Evolutionary conservation across 2,888 invertebrate genomes (phyloP).

Genomic region (Adelognathus sp.): DNA sequence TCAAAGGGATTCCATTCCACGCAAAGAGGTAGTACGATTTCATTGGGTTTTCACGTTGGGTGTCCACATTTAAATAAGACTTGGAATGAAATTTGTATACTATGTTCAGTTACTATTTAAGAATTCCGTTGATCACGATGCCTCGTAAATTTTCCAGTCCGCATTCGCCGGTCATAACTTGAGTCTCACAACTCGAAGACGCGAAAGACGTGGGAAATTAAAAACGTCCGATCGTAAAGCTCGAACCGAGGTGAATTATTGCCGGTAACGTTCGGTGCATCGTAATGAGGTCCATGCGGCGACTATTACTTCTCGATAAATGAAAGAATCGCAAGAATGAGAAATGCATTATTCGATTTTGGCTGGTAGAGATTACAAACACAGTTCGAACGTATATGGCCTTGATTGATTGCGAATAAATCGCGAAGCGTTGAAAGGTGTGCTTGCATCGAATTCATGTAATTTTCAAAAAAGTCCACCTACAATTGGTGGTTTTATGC

Average conservation of each 20-base stretch:
- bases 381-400: background rate
- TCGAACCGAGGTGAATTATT: slow-evolving; percentile 76
- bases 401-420: background rate
- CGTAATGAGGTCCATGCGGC: slow-evolving; percentile 70
- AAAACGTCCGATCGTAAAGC: slow-evolving; percentile 80
- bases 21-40: too few relatives aligned
- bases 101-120: slow-evolving; percentile 5
- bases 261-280: slow-evolving; percentile 74
- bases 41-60: too few relatives aligned
- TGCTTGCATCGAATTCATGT: too few relatives aligned
- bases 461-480: slow-evolving; percentile 6
- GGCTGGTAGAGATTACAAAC: background rate
- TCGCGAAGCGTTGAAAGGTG: slow-evolving; percentile 10
- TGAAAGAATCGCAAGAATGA: slow-evolving; percentile 1
- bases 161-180: slow-evolving; percentile 71
- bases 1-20: too few relatives aligned
- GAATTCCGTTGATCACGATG: slow-evolving; percentile 36
- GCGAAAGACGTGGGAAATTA: slow-evolving; percentile 74
- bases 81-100: slow-evolving; percentile 5
- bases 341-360: slow-evolving; percentile 11
- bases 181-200: slow-evolving; percentile 74
- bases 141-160: slow-evolving; percentile 50
- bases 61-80: background rate
- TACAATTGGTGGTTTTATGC: too few relatives aligned
- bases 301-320: slow-evolving; percentile 49